phyloP scores from a whole-genome alignment of 1,140 invertebrate genomes.

The Hesperophylax magnus region DNA sequence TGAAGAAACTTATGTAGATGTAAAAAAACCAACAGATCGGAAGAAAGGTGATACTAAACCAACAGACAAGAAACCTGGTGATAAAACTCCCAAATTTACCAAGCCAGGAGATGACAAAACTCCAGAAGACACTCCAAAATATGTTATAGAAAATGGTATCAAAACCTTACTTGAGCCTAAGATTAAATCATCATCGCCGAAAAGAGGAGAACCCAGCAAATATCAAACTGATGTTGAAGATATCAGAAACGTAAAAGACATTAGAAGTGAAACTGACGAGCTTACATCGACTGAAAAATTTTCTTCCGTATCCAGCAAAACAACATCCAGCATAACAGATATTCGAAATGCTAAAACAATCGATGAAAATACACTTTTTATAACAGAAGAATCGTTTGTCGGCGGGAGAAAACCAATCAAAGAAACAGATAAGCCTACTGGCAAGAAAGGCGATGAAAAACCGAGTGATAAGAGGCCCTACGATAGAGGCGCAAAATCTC shows the following conservation, averaged over 20 bases:
- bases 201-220: slow-evolving; percentile 18
- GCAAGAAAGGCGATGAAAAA: slow-evolving; percentile 7
- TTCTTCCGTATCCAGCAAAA: background rate
- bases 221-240: background rate
- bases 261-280: background rate
- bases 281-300: background rate
- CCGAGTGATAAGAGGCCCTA: slow-evolving; percentile 15
- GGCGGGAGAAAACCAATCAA: background rate
- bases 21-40: background rate
- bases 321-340: slow-evolving; percentile 8
- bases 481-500: background rate
- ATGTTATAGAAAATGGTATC: slow-evolving; percentile 53
- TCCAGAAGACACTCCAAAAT: slow-evolving; percentile 4
- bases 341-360: background rate
- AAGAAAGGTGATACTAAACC: slow-evolving; percentile 2
- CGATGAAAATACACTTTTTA: slow-evolving; percentile 11
- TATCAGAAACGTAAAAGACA: background rate
- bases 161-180: slow-evolving; percentile 44
- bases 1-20: background rate
- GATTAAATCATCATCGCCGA: slow-evolving; percentile 18
- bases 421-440: background rate
- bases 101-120: slow-evolving; percentile 14
- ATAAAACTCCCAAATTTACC: background rate
- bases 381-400: slow-evolving; percentile 12
- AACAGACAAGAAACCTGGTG: background rate